These are phyloP conservation scores for Heterotilapia buettikoferi DNA, from an alignment of 2,113 vertebrate genomes.

Conservation along the genomic window DNA sequence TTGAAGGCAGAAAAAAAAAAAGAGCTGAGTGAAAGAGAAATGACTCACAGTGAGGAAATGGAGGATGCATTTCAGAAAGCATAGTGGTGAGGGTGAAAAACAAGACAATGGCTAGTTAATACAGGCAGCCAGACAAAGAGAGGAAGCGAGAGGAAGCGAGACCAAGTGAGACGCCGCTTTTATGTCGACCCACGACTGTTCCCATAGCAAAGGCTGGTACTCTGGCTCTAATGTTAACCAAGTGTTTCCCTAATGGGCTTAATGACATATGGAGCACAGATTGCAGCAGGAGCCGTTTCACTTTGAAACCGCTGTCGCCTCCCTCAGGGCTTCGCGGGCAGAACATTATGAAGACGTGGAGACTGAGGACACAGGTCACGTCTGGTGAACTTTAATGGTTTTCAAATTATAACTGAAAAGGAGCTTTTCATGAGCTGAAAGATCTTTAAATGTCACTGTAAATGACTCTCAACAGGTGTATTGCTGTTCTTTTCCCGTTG, in stretches of 20 bases:
- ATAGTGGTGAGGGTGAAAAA: neutral
- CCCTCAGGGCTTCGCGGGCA: constrained; percentile 49
- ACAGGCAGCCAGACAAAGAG: constrained; percentile 23
- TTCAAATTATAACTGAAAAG: neutral
- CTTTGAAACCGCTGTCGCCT: constrained; percentile 59
- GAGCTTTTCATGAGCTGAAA: neutral
- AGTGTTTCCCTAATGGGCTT: constrained; percentile 54
- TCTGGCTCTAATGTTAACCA: constrained; percentile 41
- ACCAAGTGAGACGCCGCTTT: constrained; percentile 34
- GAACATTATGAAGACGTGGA: constrained; percentile 1
- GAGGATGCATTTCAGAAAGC: constrained; percentile 32
- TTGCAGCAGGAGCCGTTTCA: constrained; percentile 35
- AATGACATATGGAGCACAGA: constrained; percentile 67
- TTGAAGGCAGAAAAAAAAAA: constrained; percentile 4
- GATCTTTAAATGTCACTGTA: neutral
- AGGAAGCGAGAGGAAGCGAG: constrained; percentile 49
- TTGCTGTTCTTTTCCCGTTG: neutral
- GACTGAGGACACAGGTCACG: constrained; percentile 13
- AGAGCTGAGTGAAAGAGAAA: constrained; percentile 32
- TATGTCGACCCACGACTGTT: constrained; percentile 25
- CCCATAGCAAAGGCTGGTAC: constrained; percentile 1
- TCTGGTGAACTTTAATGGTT: neutral
- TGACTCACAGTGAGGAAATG: constrained; percentile 38
- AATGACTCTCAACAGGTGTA: constrained; percentile 6
- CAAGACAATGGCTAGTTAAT: constrained; percentile 48